Conservation (phyloP, 1,140 invertebrate genomes). For the Heliconius hewitsoni region DNA sequence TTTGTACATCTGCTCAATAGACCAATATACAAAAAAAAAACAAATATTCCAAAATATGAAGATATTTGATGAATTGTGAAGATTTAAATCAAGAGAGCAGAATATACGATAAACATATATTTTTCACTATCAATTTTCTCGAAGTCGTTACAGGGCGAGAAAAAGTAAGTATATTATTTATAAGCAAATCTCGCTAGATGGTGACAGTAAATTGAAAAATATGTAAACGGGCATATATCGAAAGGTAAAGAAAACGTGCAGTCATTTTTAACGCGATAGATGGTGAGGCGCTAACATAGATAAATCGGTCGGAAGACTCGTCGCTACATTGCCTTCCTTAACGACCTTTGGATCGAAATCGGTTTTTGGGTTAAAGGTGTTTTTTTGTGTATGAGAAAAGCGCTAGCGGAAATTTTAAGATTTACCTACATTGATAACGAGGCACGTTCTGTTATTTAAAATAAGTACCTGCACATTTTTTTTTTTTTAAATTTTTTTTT, state of each 20-base stretch:
- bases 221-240: constrained; percentile 66
- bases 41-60: no score
- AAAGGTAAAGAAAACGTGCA: constrained; percentile 62
- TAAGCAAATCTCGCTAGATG: constrained; percentile 26
- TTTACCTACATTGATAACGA: constrained; percentile 6
- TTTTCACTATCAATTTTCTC: constrained; percentile 25
- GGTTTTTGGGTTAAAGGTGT: constrained; percentile 70
- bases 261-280: constrained; percentile 72
- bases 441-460: not conserved
- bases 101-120: not conserved
- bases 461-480: not conserved
- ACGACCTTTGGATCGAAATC: constrained; percentile 67
- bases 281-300: constrained; percentile 63
- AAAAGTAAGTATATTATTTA: constrained; percentile 33
- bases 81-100: no score
- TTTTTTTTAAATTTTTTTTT: not conserved
- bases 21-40: no score
- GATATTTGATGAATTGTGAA: no score
- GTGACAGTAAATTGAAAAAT: constrained; percentile 60
- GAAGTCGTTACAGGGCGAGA: constrained; percentile 15
- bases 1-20: no score
- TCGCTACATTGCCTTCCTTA: constrained; percentile 73
- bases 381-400: constrained; percentile 45
- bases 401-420: constrained; percentile 25
- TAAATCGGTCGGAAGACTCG: constrained; percentile 65